A percentile compares a stretch with the other conserved stretches of the same genome.
Conservation (phyloP, 2,888 invertebrate genomes). For the Drosophila mercatorum region DNA sequence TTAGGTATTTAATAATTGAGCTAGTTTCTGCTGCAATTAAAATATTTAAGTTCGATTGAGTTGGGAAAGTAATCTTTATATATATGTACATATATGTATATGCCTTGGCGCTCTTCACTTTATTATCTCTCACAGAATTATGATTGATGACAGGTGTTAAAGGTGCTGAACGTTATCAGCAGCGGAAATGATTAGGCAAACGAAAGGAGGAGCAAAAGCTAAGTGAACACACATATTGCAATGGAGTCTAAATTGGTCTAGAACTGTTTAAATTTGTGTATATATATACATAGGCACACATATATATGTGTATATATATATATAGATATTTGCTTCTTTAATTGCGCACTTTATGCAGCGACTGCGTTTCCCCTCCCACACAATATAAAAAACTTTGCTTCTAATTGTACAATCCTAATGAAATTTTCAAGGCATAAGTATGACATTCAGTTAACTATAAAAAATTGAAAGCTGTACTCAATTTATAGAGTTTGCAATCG, state of each 20-base stretch:
- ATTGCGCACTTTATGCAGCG: not conserved
- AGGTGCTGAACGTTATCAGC: slow-evolving; percentile 12
- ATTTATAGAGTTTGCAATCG: too few species aligned
- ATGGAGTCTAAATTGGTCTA: not conserved
- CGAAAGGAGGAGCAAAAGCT: not conserved
- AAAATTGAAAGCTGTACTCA: too few species aligned
- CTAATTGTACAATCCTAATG: not conserved
- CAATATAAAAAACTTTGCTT: not conserved
- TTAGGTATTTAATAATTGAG: slow-evolving; percentile 15
- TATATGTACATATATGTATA: too few species aligned
- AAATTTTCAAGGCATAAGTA: not conserved
- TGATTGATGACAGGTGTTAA: slow-evolving; percentile 2
- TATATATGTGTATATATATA: too few species aligned
- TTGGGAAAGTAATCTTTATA: not conserved
- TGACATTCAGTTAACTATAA: not conserved
- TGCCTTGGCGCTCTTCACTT: not conserved
- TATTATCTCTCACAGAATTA: slow-evolving; percentile 14
- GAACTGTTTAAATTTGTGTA: not conserved
- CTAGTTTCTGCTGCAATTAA: slow-evolving; percentile 11
- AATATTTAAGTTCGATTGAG: slow-evolving; percentile 4
- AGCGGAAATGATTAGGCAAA: not conserved
- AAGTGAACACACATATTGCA: not conserved
- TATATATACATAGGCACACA: not conserved
- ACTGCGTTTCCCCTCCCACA: not conserved
- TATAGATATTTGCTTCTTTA: not conserved